phyloP scores from a whole-genome alignment of 2,113 vertebrate species.

The Psophia crepitans region DNA sequence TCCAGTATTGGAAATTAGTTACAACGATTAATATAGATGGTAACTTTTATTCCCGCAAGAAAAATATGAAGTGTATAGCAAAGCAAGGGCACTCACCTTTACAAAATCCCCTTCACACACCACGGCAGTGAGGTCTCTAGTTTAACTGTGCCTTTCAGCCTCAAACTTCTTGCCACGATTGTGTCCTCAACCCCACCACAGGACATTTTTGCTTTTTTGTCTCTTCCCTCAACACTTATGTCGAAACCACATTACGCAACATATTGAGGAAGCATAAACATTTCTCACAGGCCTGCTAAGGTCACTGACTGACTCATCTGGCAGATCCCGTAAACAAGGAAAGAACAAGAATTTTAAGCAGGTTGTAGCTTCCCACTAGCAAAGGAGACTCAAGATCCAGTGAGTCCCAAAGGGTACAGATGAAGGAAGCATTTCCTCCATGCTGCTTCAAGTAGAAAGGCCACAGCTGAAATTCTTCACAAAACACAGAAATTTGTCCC shows the following conservation, averaged over 20 bases:
- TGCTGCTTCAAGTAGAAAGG: background rate
- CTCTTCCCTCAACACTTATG: background rate
- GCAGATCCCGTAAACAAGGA: background rate
- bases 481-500: background rate
- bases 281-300: background rate
- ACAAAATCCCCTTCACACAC: background rate
- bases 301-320: background rate
- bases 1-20: background rate
- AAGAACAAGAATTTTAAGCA: background rate
- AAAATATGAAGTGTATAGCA: background rate
- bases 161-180: background rate
- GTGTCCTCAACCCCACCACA: background rate
- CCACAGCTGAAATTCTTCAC: background rate
- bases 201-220: background rate
- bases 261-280: background rate
- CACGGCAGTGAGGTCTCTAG: accelerated
- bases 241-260: accelerated
- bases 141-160: background rate
- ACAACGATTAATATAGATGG: accelerated
- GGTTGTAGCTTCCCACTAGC: background rate
- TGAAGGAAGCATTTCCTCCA: background rate
- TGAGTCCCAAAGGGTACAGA: background rate
- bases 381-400: background rate
- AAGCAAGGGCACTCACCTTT: background rate
- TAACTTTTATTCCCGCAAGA: background rate